Base-by-base conservation (phyloP, 92 coral and sea anemone genomes). In the Nematostella vectensis region DNA sequence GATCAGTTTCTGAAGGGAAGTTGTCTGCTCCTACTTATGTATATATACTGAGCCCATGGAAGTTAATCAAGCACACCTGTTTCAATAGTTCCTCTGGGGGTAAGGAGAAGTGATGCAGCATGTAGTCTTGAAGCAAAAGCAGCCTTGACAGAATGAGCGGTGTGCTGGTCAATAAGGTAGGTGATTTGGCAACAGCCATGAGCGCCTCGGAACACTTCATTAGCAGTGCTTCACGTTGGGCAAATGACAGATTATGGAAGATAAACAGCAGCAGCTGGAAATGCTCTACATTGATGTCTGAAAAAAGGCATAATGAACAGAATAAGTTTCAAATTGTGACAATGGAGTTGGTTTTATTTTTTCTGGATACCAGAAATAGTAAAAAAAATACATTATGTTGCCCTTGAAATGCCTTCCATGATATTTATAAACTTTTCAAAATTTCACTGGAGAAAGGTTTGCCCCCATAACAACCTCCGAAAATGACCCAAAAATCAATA, bases 211-310 rank as follows among this genome's bases (percentile, higher is more conserved):
- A 63, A 69, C 99, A 93, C 26, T 62, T 50, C 28, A 62, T 52
- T 43, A 78, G 45, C 25, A 87, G 48, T 26, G 57, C 58, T 53
- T 68, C 72, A 3, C 99, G 91, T 55, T 86, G 93, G 25, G 40
- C 63, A 33, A 60, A 20, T 9, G 93, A 78, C 48, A 93, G 74
- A 51, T 93, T 93, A 54, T 93, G 99, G 48, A 88, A 93, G 58
- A 93, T 79, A 55, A 93, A 72, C 48, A 93, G 59, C 58, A 87
- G 69, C 50, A 93, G 75, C 63, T 93, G 99, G 0, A 93, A 83
- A 38, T 93, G 99, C 44, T 93, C 96, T 50, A 93, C 96, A 79
- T 86, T 93, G 8, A 93, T 53, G 81, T 93, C 99, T 80, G 66
- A 11, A 29, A 51, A 29, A 21, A 33, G 49, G 39, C 20, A 49